Base-by-base conservation (phyloP, 1,140 invertebrate genomes). In the Drosophila simulans region DNA sequence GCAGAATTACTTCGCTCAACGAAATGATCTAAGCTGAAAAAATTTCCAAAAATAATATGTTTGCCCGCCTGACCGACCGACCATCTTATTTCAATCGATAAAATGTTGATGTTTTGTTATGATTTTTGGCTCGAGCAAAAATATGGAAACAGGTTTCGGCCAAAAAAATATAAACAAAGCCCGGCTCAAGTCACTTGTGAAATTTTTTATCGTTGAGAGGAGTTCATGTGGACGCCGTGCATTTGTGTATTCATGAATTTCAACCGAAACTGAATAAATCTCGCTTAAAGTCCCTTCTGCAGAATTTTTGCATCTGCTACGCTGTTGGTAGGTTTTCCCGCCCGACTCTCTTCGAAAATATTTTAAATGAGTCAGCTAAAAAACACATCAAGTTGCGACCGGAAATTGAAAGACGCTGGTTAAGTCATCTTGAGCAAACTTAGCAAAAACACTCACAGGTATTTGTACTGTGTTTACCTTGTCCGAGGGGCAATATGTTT, bases 1-100 rank as follows among this genome's bases (percentile, higher is more conserved):
- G 13, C 51, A 60, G 27, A 39, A 34, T 43, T 13, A 40, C 49
- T 54, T 42, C 11, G 49, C 2, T 51, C 31, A 17, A 51, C 20
- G 35, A 70, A 74, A 45, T 85, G 82, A 88, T 78, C 78, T 86
- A 88, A 85, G 74, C 64, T 59, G 55, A 77, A 48, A 74, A 74
- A 73, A 74, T 59, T 74, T 77, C 25, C 40, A 71, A 54, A 66
- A 52, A 68, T 48, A 68, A 55, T 68, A 55, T 48, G 17, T 35
- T 25, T 68, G 46, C 37, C 0, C 10, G 37, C 64, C 20, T 22
- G 20, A 22, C 0, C 10, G 35, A 59, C 20, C 2, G 20, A 22
- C 64, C 46, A 74, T 63, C 55, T 69, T 74, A 42, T 57, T 40
- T 31, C 31, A 10, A 13, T 10, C 31, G 34, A 55, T 62, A 35